A percentile compares a stretch with the other conserved stretches of the same genome.
Evolutionary conservation across 2,888 invertebrate genomes (phyloP).

Genomic region (Hemistola chrysoprasaria): DNA sequence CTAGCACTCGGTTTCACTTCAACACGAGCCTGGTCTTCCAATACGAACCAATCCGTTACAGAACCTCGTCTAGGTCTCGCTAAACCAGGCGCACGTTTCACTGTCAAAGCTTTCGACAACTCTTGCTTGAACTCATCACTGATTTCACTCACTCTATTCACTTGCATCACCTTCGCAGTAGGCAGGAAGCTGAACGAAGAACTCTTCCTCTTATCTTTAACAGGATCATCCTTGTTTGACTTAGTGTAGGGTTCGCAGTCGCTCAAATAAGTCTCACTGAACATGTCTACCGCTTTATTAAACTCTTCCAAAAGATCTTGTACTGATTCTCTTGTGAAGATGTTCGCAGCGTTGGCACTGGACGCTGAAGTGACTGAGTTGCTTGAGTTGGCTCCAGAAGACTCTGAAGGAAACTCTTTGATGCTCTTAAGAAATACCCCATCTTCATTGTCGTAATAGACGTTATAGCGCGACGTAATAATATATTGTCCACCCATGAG

Average conservation of each 20-base stretch:
- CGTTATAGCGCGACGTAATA: no score
- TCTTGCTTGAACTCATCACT: conserved; percentile 70
- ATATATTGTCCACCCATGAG: no score
- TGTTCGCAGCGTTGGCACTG: conserved; percentile 54
- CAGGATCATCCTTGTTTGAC: conserved; percentile 36
- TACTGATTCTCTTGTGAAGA: conserved; percentile 63
- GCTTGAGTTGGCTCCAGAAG: conserved; percentile 54
- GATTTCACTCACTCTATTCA: conserved; percentile 58
- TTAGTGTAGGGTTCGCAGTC: conserved; percentile 73
- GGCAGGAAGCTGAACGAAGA: conserved; percentile 61
- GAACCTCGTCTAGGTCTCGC: conserved; percentile 57
- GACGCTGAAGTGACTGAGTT: conserved; percentile 61
- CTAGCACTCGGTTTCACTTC: conserved; percentile 15
- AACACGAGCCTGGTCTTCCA: conserved; percentile 53
- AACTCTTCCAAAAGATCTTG: conserved; percentile 66
- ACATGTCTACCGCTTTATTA: conserved; percentile 68
- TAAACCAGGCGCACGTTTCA: conserved; percentile 39
- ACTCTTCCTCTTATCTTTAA: conserved; percentile 61
- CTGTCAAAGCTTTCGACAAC: conserved; percentile 52
- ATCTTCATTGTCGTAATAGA: conserved; percentile 62
- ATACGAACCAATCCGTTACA: conserved; percentile 74
- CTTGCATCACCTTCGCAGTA: conserved; percentile 65
- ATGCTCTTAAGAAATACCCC: conserved; percentile 64
- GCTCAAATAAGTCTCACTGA: conserved; percentile 70
- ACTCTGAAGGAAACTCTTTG: conserved; percentile 55